Base-by-base conservation (phyloP, 2,888 invertebrate species). In the Antitype chi region DNA sequence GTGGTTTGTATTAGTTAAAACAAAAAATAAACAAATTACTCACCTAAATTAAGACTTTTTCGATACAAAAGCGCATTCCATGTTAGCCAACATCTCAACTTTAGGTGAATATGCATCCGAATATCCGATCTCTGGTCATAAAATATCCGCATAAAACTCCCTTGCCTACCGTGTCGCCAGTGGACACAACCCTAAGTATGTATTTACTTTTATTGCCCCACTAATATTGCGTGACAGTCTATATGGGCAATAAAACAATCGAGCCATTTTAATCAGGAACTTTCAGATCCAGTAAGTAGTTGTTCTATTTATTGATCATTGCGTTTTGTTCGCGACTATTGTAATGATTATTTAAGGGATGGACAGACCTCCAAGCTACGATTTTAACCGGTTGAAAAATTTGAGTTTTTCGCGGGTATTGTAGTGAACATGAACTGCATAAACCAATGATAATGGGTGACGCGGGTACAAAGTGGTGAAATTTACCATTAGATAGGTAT, bases 241-340 rank as follows among this genome's bases (percentile, higher is more conserved):
- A 52, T 60, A 78, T 52, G 63, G 74, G 52, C 60, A 63, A 82
- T 85, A 86, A 85, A 86, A 73, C 55, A 77, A 63, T 78, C 52
- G 15, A 75, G 53, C 84, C 85, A 81, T 83, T 87, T 73, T 79
- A 85, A 80, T 77, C 78, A 74, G 59, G 25, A 47, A 68, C 76
- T 78, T 71, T 77, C 70, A 55, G 59, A 68, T 64, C 62, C 68
- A 76, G 59, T 63, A 57, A 23, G 62, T 82, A 70, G 57, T 74
- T 81, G 69, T 59, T 60, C 59, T 28, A 76, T 77, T 84, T 63
- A 76, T n/a, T 63, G 60, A 60, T 49, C 70, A 70, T 59, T 74
- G 59, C 62, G 59, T 66, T 73, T 59, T 78, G n/a, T 74, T 66
- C 1, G 7, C n/a, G 20, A 32, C 38, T 32, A 25, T 57, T 43